phyloP scores from a whole-genome alignment of 2,113 vertebrate species.

The Marmota flaviventris region DNA sequence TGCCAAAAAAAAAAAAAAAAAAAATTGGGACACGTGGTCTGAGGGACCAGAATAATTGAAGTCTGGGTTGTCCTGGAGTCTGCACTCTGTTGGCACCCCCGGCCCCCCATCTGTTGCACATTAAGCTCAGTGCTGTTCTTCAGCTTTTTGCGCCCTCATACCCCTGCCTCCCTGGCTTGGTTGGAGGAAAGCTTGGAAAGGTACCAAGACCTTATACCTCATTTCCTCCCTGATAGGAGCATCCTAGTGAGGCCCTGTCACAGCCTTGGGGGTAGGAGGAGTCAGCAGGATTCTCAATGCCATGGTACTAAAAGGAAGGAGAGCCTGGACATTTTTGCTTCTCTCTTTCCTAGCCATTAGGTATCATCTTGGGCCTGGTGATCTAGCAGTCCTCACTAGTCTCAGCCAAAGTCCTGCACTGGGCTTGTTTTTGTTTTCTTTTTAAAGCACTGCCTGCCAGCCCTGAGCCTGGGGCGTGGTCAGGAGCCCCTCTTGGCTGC shows the following conservation, averaged over 20 bases:
- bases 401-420: neutral
- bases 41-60: conserved; percentile 5
- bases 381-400: neutral
- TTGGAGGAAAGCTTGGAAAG: conserved; percentile 47
- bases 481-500: neutral
- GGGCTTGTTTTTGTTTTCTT: neutral
- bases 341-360: neutral
- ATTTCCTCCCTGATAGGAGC: conserved; percentile 55
- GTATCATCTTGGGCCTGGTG: neutral
- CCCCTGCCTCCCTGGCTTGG: neutral
- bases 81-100: neutral
- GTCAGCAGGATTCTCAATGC: neutral
- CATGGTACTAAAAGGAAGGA: neutral
- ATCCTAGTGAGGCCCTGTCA: neutral
- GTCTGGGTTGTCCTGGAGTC: neutral
- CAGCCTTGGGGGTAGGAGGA: neutral
- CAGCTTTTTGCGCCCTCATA: neutral
- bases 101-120: conserved; percentile 24
- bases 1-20: conserved; percentile 59
- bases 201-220: conserved; percentile 70
- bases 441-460: conserved; percentile 20
- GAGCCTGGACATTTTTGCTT: neutral
- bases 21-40: conserved; percentile 53
- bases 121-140: neutral
- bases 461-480: neutral